Evolutionary conservation across 2,797 vertebrate genomes (phyloP), one percentile per base, ranked within the genome.

Genomic region (Pseudochirops cupreus): DNA sequence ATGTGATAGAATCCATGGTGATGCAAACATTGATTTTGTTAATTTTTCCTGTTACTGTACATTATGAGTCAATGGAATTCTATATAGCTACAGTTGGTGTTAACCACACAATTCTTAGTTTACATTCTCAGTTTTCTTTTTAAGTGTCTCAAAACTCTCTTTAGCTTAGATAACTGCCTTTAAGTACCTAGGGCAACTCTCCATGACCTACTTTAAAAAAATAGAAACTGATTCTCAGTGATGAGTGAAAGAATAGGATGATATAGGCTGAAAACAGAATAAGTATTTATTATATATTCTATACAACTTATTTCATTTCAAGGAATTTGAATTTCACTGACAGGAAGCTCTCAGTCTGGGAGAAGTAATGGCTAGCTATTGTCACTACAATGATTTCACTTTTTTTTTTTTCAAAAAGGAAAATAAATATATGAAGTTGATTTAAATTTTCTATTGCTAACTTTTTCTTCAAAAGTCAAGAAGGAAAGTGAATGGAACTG

Each of bases 121-220:
- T 0, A 91, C 13, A 96, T 96, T 90, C 91, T 53, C 90, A 16
- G 18, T 3, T 92, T 96, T 95, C 50, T 96, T 92, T 82, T 57
- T n/a, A 33, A 87, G 54, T 29, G 74, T 39, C 31, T 55, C 31
- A 92, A 96, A 92, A 94, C 94, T 95, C 87, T 91, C 91, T 95
- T 67, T 82, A 94, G 89, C 54, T 94, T 39, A 58, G 28, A 57
- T 59, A 95, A 93, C 1, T 92, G 56, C 53, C 95, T 96, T 96
- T 93, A 95, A 96, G 97, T 96, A 94, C 94, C 96, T 91, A 94
- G 94, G 96, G 90, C 54, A 97, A 97, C 96, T 93, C 58, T 29
- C 0, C 1, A 94, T 94, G 57, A 62, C 33, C 90, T 90, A 93
- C 57, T 91, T 46, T 92, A 67, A 82, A 89, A 92, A 92, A 90